Base-by-base conservation (phyloP, 1,140 invertebrate species). In the Drosophila aff. region DNA sequence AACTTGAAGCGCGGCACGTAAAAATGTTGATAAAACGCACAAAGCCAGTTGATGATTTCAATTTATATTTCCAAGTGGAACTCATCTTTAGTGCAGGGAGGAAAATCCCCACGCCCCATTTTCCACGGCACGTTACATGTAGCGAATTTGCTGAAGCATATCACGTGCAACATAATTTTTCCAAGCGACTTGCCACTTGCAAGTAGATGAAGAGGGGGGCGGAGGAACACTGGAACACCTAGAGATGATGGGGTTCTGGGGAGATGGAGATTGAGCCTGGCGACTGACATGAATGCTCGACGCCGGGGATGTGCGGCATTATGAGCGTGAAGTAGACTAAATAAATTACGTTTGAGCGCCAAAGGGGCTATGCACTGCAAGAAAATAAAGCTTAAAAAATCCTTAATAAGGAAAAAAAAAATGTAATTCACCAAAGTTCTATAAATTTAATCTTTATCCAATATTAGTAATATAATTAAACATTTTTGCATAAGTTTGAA, bases 131-230 rank as follows among this genome's bases (percentile, higher is more conserved):
- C 74, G 66, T 78, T 89, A 80, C 71, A 68, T 71, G 85, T 82
- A 90, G 68, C 71, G 76, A 72, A 82, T 87, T 86, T 91, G 81
- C 79, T 84, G 83, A 91, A 91, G 87, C 87, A 91, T 87, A 91
- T 91, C 87, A 91, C 87, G 87, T 91, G 87, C 87, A 91, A 84
- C 87, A 91, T 91, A 91, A 91, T 91, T 91, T 91, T 91, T 91
- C 87, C 87, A 77, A 77, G 87, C 89, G 87, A 91, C 87, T 91
- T 91, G 80, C 69, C 78, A 73, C 60, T 79, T 75, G 72, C 72
- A 75, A 75, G 72, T 52, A 26, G 15, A 11, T 31, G 36, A 21
- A 23, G 31, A 36, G 31, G 26, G 16, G 44, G 28, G 28, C 1
- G 16, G n/a, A 4, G 26, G 11, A 36, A 2, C n/a, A 0, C 28